A percentile compares a stretch with the other conserved stretches of the same genome.
phyloP scores from a whole-genome alignment of 2,113 vertebrate genomes.

The Ascaphus truei region DNA sequence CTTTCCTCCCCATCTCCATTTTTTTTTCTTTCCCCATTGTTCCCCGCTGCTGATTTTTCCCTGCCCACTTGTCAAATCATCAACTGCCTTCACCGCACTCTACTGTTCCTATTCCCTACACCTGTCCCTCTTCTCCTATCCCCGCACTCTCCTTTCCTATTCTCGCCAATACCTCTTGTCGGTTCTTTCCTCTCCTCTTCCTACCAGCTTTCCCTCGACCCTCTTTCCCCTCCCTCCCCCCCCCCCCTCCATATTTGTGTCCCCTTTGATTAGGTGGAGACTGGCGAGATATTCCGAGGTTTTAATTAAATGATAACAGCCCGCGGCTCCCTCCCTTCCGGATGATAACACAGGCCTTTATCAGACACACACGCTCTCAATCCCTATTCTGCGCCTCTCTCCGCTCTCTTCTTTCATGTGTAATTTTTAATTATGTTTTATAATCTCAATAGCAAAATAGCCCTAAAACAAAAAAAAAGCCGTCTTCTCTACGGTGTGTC shows the following conservation, averaged over 20 bases:
- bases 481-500: conserved; percentile 4
- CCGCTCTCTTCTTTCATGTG: conserved; percentile 35
- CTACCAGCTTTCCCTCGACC: not conserved
- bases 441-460: conserved; percentile 37
- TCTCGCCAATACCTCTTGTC: conserved; percentile 8
- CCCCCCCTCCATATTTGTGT: conserved; percentile 40
- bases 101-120: not conserved
- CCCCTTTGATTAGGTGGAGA: conserved; percentile 50
- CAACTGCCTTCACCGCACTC: not conserved
- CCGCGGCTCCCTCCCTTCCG: conserved; percentile 47
- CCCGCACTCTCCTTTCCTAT: not conserved
- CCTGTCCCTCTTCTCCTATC: not conserved
- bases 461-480: conserved; percentile 23
- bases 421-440: conserved; percentile 40
- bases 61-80: too few species aligned
- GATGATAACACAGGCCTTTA: conserved; percentile 37
- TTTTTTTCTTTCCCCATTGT: too few species aligned
- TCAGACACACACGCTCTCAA: conserved; percentile 23
- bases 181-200: not conserved
- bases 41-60: too few species aligned
- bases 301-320: conserved; percentile 64
- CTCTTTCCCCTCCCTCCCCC: not conserved
- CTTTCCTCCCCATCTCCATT: too few species aligned
- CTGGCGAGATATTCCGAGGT: conserved; percentile 38
- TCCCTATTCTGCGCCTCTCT: conserved; percentile 27